These are phyloP conservation scores for Labeo rohita DNA, from an alignment of 2,113 vertebrate species.

Conservation along the genomic window DNA sequence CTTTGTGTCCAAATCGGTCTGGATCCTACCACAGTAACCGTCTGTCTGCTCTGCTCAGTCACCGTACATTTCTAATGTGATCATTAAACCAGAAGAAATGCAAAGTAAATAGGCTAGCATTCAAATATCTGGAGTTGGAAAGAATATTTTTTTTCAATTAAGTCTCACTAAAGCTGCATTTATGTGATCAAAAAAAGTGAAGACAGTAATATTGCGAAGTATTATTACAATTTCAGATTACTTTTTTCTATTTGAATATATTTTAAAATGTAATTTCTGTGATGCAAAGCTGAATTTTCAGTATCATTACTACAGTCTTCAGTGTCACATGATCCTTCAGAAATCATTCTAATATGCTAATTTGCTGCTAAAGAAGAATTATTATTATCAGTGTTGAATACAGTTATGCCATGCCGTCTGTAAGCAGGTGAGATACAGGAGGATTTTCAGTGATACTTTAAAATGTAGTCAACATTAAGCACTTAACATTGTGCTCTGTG, in stretches of 20 bases:
- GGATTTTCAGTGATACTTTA: background rate
- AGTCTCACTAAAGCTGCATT: background rate
- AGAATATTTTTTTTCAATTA: background rate
- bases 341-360: background rate
- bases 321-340: background rate
- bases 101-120: background rate
- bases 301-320: background rate
- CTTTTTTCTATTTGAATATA: background rate
- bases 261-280: background rate
- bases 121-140: background rate
- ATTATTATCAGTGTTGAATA: background rate
- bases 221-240: background rate
- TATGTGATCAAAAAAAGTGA: background rate
- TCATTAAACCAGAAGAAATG: background rate
- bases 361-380: background rate
- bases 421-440: background rate
- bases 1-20: background rate
- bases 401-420: background rate
- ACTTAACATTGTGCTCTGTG: background rate
- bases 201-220: background rate
- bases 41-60: background rate
- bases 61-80: background rate
- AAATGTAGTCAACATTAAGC: background rate
- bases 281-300: background rate
- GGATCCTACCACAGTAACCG: background rate